These are phyloP conservation scores for Siniperca scherzeri DNA, from an alignment of 2,797 vertebrate genomes.

Conservation along the genomic window DNA sequence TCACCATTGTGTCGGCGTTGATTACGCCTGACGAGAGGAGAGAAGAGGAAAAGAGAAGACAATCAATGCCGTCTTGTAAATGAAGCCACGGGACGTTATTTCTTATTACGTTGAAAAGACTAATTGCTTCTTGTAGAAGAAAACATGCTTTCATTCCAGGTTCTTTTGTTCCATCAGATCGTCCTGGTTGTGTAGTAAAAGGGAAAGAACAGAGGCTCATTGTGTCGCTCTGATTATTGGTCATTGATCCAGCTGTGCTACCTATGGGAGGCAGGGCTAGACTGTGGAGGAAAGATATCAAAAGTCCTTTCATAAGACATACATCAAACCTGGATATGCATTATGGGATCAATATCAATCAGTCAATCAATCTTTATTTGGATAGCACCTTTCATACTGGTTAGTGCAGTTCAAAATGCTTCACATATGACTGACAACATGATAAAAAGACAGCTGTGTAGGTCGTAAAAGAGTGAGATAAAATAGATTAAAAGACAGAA, in stretches of 20 bases:
- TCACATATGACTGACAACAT: too few relatives aligned
- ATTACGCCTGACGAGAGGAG: conserved; percentile 71
- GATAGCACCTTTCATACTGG: too few relatives aligned
- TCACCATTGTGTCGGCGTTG: conserved; percentile 87
- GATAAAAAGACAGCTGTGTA: too few relatives aligned
- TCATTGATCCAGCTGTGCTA: conserved; percentile 63
- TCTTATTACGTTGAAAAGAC: conserved; percentile 44
- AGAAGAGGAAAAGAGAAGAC: conserved; percentile 4
- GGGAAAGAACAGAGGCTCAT: conserved; percentile 28
- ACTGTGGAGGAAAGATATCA: conserved; percentile 51
- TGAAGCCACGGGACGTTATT: conserved; percentile 19
- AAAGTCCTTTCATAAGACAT: conserved; percentile 57
- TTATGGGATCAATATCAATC: conserved; percentile 64
- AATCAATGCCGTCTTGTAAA: conserved; percentile 44
- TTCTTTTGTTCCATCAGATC: conserved; percentile 41
- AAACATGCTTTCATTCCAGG: conserved; percentile 35
- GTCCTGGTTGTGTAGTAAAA: conserved; percentile 25
- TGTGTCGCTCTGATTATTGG: conserved; percentile 59
- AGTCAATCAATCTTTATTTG: too few relatives aligned
- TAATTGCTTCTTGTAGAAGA: conserved; percentile 47
- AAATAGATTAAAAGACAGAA: too few relatives aligned
- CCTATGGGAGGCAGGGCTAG: conserved; percentile 33
- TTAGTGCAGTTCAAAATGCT: too few relatives aligned
- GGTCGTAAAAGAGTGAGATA: too few relatives aligned
- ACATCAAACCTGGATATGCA: conserved; percentile 58